Evolutionary conservation across 2,888 invertebrate genomes (phyloP).

Genomic region (Drosophila flavopinicola): DNA sequence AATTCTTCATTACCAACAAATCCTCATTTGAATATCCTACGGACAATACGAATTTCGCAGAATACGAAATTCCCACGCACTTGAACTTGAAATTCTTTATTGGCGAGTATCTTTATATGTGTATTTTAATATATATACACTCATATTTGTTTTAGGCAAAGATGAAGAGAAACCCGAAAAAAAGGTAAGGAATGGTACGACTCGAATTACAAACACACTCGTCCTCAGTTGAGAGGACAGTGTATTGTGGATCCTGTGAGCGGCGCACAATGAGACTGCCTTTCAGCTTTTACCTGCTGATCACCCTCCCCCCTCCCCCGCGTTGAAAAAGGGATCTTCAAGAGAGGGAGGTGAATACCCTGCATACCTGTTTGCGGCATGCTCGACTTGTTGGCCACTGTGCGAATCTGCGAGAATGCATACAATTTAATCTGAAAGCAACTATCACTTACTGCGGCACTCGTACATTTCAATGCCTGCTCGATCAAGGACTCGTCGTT

Average conservation of each 20-base stretch:
- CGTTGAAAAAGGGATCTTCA: slow-evolving; percentile 17
- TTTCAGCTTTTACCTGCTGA: slow-evolving; percentile 70
- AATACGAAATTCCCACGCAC: slow-evolving; percentile 76
- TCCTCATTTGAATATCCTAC: neutral
- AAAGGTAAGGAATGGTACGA: slow-evolving; percentile 28
- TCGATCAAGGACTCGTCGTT: slow-evolving; percentile 55
- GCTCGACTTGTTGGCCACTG: slow-evolving; percentile 60
- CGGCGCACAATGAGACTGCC: slow-evolving; percentile 34
- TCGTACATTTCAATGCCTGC: slow-evolving; percentile 49
- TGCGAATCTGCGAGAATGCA: slow-evolving; percentile 28
- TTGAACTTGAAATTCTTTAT: slow-evolving; percentile 73
- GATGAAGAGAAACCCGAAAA: slow-evolving; percentile 10
- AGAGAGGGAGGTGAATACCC: slow-evolving; percentile 53
- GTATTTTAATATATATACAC: slow-evolving; percentile 15
- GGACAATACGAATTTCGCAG: slow-evolving; percentile 58
- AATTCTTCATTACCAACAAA: no score
- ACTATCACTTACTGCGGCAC: slow-evolving; percentile 40
- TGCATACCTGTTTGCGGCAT: slow-evolving; percentile 50
- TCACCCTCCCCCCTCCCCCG: slow-evolving; percentile 47
- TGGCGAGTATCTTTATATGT: slow-evolving; percentile 58
- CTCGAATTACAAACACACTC: slow-evolving; percentile 67
- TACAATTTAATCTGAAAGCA: slow-evolving; percentile 35
- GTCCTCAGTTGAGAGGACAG: slow-evolving; percentile 19
- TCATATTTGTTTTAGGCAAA: slow-evolving; percentile 38
- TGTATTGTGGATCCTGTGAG: slow-evolving; percentile 22